Percentiles rank a stretch among this genome's conserved stretches.
These are phyloP conservation scores for Lepidochrysops patricia DNA, from an alignment of 2,888 invertebrate genomes.

Conservation along the genomic window DNA sequence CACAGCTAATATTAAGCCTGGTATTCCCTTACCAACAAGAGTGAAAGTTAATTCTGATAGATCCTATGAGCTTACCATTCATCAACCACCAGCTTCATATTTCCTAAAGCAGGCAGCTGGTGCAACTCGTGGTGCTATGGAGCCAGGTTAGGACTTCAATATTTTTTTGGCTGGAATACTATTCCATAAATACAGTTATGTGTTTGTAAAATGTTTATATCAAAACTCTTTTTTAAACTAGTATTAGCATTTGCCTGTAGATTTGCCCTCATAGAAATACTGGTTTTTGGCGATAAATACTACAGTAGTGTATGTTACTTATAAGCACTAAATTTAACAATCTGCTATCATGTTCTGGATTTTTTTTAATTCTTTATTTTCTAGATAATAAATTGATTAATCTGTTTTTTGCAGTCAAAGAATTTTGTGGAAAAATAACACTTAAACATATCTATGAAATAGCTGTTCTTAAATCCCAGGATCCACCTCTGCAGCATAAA, in stretches of 20 bases:
- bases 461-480: conserved; percentile 94
- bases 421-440: conserved; percentile 91
- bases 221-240: too few relatives aligned
- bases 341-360: too few relatives aligned
- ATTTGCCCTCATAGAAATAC: too few relatives aligned
- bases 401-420: conserved; percentile 70
- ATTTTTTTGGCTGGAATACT: neutral
- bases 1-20: conserved; percentile 91
- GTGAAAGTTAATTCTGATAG: conserved; percentile 90
- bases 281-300: too few relatives aligned
- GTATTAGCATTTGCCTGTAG: too few relatives aligned
- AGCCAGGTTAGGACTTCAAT: conserved; percentile 40
- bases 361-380: neutral
- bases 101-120: conserved; percentile 97
- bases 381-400: too few relatives aligned
- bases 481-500: conserved; percentile 80
- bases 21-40: conserved; percentile 89
- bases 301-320: too few relatives aligned
- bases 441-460: conserved; percentile 98
- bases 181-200: neutral
- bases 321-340: too few relatives aligned
- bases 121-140: conserved; percentile 86
- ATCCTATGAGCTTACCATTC: conserved; percentile 84
- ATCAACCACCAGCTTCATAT: conserved; percentile 91
- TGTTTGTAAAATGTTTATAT: neutral